Conservation (phyloP, 2,113 vertebrate genomes). For the Gasterosteus aculeatus region DNA sequence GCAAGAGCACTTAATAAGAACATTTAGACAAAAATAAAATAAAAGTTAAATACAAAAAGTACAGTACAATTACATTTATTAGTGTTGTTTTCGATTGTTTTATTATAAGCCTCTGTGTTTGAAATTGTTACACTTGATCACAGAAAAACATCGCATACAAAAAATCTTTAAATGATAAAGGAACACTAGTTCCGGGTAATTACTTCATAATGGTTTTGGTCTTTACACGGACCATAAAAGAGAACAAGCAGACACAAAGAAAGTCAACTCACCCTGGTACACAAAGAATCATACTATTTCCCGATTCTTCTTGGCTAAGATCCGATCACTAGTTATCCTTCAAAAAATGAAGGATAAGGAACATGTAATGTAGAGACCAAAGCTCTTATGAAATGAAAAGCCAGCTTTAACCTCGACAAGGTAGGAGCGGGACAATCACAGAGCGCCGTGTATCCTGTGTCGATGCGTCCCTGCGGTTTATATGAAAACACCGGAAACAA, state of each 20-base stretch:
- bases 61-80: neutral
- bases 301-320: slow-evolving; percentile 29
- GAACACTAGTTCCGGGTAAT: neutral
- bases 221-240: neutral
- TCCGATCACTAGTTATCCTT: slow-evolving; percentile 11
- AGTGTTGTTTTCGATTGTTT: neutral
- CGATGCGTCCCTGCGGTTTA: slow-evolving; percentile 1
- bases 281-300: slow-evolving; percentile 83
- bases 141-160: neutral
- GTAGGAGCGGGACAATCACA: neutral
- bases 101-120: neutral
- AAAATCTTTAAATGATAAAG: neutral
- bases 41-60: neutral
- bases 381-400: neutral
- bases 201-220: neutral
- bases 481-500: neutral
- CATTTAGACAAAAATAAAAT: neutral
- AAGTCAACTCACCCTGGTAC: slow-evolving; percentile 80
- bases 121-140: neutral
- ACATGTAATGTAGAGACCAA: neutral
- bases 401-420: neutral
- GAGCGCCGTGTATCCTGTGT: neutral
- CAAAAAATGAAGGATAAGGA: neutral
- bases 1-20: neutral
- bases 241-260: slow-evolving; percentile 45